A percentile compares a stretch with the other conserved stretches of the same genome.
phyloP scores from a whole-genome alignment of 1,140 invertebrate genomes.

The Schlechtendalia chinensis region DNA sequence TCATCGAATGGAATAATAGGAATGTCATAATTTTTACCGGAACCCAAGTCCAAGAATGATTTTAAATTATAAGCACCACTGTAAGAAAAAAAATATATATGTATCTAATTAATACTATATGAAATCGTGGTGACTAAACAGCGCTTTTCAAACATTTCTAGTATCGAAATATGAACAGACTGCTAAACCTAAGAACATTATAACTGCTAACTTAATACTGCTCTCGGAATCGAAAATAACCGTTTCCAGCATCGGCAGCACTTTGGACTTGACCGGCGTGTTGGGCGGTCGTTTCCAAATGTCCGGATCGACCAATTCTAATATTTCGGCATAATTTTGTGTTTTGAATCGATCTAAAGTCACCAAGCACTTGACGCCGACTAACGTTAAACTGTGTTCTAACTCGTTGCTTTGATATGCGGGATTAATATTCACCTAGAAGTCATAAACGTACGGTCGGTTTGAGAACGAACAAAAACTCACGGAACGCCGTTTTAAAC shows the following conservation, averaged over 20 bases:
- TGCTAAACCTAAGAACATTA: too few relatives aligned
- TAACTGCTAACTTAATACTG: background rate
- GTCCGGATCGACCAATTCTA: conserved; percentile 57
- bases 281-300: conserved; percentile 42
- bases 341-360: conserved; percentile 66
- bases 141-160: too few relatives aligned
- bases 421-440: conserved; percentile 39
- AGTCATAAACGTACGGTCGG: too few relatives aligned
- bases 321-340: conserved; percentile 71
- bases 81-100: conserved; percentile 53
- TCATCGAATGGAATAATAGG: conserved; percentile 66
- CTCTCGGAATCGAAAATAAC: conserved; percentile 28
- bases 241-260: conserved; percentile 54
- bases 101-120: background rate
- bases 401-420: conserved; percentile 14
- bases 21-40: conserved; percentile 53
- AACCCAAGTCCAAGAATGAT: conserved; percentile 59
- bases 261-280: conserved; percentile 26
- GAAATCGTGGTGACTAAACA: too few relatives aligned
- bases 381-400: background rate
- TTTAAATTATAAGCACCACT: conserved; percentile 65
- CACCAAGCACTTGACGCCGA: conserved; percentile 59
- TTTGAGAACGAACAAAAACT: too few relatives aligned
- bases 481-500: too few relatives aligned
- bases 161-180: too few relatives aligned